These are phyloP conservation scores for Lordiphosa clarofinis DNA, from an alignment of 1,140 invertebrate genomes.

Conservation along the genomic window DNA sequence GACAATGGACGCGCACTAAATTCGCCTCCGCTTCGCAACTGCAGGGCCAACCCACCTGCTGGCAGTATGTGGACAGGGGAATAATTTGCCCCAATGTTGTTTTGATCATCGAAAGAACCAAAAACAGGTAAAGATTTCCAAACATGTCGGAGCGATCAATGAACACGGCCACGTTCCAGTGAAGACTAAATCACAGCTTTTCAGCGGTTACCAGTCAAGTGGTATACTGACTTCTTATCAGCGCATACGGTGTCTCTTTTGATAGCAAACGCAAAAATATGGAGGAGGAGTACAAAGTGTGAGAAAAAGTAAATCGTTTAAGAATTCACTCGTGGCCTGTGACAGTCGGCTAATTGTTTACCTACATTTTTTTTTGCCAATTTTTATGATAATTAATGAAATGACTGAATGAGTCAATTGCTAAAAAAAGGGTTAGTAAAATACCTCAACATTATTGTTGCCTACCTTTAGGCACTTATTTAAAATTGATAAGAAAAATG, in stretches of 20 bases:
- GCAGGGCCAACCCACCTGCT: constrained; percentile 24
- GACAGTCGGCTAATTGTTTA: constrained; percentile 29
- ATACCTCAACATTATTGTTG: not conserved
- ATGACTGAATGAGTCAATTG: constrained; percentile 35
- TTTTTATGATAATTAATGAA: constrained; percentile 25
- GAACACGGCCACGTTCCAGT: constrained; percentile 32
- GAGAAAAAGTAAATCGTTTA: too few relatives aligned
- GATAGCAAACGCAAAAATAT: not conserved
- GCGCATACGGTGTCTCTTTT: constrained; percentile 8
- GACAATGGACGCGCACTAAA: constrained; percentile 48
- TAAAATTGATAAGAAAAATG: constrained; percentile 1
- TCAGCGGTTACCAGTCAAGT: constrained; percentile 3
- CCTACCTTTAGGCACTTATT: constrained; percentile 1
- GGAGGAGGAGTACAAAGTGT: too few relatives aligned
- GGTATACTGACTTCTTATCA: constrained; percentile 7
- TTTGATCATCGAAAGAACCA: too few relatives aligned
- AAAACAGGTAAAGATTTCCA: too few relatives aligned
- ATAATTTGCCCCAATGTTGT: constrained; percentile 38
- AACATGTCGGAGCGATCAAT: constrained; percentile 1
- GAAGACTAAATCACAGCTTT: constrained; percentile 48
- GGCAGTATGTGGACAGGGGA: constrained; percentile 50
- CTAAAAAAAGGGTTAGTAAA: constrained; percentile 4
- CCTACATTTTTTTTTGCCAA: constrained; percentile 19
- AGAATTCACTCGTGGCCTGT: constrained; percentile 3
- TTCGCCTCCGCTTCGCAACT: constrained; percentile 55